These are phyloP conservation scores for Tinamus guttatus DNA, from an alignment of 2,113 vertebrate species.

Conservation along the genomic window DNA sequence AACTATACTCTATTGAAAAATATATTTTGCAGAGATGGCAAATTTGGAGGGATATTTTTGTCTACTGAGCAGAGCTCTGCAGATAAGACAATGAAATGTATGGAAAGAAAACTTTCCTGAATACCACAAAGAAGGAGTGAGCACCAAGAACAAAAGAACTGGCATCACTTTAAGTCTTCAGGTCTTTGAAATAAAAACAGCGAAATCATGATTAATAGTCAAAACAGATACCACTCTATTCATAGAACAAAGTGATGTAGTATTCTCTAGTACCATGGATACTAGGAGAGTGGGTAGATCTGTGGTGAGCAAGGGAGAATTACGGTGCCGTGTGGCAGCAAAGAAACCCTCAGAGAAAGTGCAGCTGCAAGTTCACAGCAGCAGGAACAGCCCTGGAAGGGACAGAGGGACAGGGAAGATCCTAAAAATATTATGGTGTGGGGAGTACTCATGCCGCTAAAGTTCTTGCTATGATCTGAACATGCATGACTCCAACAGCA, in stretches of 20 bases:
- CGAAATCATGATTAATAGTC: not conserved
- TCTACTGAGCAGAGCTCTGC: not conserved
- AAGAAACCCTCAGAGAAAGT: not conserved
- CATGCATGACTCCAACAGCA: not conserved
- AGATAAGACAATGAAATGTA: not conserved
- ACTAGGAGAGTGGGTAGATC: constrained; percentile 11
- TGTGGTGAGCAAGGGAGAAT: not conserved
- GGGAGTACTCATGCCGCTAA: not conserved
- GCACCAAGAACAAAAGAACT: not conserved
- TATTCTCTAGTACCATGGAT: not conserved
- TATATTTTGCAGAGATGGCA: not conserved
- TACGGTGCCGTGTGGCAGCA: constrained; percentile 10
- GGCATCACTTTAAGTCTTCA: not conserved
- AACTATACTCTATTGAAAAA: not conserved
- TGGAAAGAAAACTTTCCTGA: not conserved
- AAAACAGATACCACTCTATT: constrained; percentile 10
- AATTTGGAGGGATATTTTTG: not conserved
- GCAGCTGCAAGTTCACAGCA: constrained; percentile 17
- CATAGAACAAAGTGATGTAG: not conserved
- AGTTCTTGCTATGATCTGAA: not conserved
- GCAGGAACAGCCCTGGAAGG: not conserved
- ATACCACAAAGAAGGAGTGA: not conserved
- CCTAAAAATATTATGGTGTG: not conserved
- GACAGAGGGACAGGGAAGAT: not conserved
- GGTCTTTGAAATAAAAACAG: not conserved